These are phyloP conservation scores for Hyposmocoma kahamanoa DNA, from an alignment of 1,140 invertebrate species.

Conservation along the genomic window DNA sequence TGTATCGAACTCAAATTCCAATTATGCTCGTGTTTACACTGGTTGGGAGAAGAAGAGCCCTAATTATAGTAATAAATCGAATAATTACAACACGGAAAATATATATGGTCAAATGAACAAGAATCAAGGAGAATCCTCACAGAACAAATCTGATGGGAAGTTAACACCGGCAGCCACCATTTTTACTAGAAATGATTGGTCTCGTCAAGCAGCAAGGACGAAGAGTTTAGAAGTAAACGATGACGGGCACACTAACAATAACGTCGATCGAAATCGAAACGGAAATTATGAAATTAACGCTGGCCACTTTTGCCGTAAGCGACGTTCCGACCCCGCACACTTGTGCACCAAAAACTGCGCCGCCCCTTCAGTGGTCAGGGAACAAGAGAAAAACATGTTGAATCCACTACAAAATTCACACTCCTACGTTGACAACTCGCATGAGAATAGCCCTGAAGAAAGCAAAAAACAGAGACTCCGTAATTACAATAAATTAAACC, in stretches of 20 bases:
- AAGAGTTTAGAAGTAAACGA: conserved; percentile 67
- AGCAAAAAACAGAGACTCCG: conserved; percentile 53
- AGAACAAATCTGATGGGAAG: conserved; percentile 47
- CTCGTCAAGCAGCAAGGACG: conserved; percentile 73
- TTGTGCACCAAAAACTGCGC: conserved; percentile 63
- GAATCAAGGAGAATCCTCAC: conserved; percentile 46
- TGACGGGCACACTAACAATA: conserved; percentile 44
- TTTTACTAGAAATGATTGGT: conserved; percentile 74
- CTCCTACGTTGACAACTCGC: conserved; percentile 46
- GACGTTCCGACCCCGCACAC: conserved; percentile 63
- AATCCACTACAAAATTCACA: conserved; percentile 50
- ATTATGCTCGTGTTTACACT: conserved; percentile 63
- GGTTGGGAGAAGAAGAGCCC: conserved; percentile 65
- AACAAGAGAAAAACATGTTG: conserved; percentile 40
- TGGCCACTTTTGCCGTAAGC: conserved; percentile 51
- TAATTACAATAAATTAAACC: conserved; percentile 61
- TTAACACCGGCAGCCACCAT: conserved; percentile 68
- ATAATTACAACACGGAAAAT: conserved; percentile 25
- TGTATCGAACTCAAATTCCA: conserved; percentile 35
- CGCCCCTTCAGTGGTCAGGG: conserved; percentile 28
- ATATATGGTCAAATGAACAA: conserved; percentile 54
- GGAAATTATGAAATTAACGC: conserved; percentile 51
- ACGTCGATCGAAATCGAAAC: conserved; percentile 42
- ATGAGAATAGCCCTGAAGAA: conserved; percentile 42
- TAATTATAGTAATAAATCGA: conserved; percentile 41